Conservation (phyloP, 2,113 vertebrate species). For the Ovis aries region ARS-UI_Ramb_v3.0 NC_056055.1:197934501-197935000, state of each 20-base stretch:
- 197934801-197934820: neutral
- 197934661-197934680: slow-evolving; percentile 22
- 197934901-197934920: neutral
- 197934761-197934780: neutral
- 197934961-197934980: neutral
- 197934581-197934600: slow-evolving; percentile 59
- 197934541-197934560: slow-evolving; percentile 45
- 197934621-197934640: slow-evolving; percentile 46
- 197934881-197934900: neutral
- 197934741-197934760: slow-evolving; percentile 5
- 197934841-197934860: slow-evolving; percentile 59
- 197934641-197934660: slow-evolving; percentile 46
- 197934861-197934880: neutral
- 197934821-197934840: neutral
- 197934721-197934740: neutral
- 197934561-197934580: slow-evolving; percentile 64
- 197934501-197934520: neutral
- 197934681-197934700: neutral
- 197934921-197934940: neutral
- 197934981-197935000: neutral
- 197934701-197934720: slow-evolving; percentile 17
- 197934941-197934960: neutral
- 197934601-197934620: slow-evolving; percentile 37
- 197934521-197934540: neutral
- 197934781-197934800: neutral